These are phyloP conservation scores for Menura novaehollandiae DNA, from an alignment of 2,113 vertebrate genomes.

Conservation along the genomic window DNA sequence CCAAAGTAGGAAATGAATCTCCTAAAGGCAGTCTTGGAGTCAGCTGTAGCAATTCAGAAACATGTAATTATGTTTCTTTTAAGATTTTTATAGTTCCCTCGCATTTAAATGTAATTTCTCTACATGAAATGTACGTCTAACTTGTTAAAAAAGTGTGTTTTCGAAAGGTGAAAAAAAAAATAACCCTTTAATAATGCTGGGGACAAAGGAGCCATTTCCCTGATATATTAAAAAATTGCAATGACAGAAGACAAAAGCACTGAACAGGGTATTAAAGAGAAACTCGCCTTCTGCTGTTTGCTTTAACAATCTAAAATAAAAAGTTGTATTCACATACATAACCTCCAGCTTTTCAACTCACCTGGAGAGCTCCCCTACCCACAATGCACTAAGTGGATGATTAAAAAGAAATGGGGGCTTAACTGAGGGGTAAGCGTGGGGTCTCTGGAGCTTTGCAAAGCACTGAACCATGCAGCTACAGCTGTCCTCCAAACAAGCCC, in stretches of 20 bases:
- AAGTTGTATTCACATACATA: slow-evolving; percentile 55
- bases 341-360: slow-evolving; percentile 81
- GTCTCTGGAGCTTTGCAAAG: slow-evolving; percentile 87
- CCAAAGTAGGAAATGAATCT: not conserved
- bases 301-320: slow-evolving; percentile 50
- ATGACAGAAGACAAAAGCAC: not conserved
- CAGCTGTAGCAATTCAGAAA: not conserved
- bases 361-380: slow-evolving; percentile 92
- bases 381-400: slow-evolving; percentile 98
- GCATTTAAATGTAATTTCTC: not conserved
- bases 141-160: not conserved
- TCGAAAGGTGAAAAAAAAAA: not conserved
- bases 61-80: not conserved
- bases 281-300: slow-evolving; percentile 8
- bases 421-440: slow-evolving; percentile 89
- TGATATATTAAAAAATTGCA: slow-evolving; percentile 5
- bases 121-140: not conserved
- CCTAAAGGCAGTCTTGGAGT: not conserved
- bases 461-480: slow-evolving; percentile 93
- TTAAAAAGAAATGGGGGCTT: slow-evolving; percentile 99
- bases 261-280: not conserved
- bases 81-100: not conserved
- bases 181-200: not conserved
- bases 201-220: not conserved
- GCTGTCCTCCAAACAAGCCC: slow-evolving; percentile 99